A percentile compares a stretch with the other conserved stretches of the same genome.
phyloP scores from a whole-genome alignment of 2,797 vertebrate species.

The Rhinichthys osculus region DNA sequence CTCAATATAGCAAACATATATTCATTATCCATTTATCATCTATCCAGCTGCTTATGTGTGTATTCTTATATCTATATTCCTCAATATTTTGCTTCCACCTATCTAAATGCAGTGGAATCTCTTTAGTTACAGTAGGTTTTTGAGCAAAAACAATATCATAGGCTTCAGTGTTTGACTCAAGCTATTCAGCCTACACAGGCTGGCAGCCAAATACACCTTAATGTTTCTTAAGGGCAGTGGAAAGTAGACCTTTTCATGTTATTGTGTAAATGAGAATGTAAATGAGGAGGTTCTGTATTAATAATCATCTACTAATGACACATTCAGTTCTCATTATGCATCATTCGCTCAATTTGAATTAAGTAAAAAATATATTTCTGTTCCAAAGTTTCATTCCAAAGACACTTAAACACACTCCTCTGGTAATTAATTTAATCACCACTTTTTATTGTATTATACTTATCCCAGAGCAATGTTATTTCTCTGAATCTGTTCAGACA shows the following conservation, averaged over 20 bases:
- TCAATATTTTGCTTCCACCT: no score
- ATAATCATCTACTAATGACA: not conserved
- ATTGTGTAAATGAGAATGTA: slow-evolving; percentile 17
- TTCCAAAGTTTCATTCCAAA: not conserved
- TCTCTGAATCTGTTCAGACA: slow-evolving; percentile 1
- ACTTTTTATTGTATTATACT: not conserved
- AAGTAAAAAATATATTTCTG: slow-evolving; percentile 1
- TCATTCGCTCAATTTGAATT: not conserved
- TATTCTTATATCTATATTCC: not conserved
- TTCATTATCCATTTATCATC: not conserved
- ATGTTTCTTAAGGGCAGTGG: not conserved
- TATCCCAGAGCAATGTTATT: not conserved
- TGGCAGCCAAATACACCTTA: slow-evolving; percentile 5
- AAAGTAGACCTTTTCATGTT: slow-evolving; percentile 5
- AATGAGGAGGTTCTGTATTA: slow-evolving; percentile 10
- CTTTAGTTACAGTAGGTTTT: not conserved
- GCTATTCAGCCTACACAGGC: not conserved
- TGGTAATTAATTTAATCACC: not conserved
- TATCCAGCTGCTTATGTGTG: not conserved
- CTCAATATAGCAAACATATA: not conserved
- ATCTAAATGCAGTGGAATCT: not conserved
- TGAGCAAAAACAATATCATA: not conserved
- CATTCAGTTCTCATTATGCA: not conserved
- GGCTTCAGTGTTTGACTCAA: not conserved
- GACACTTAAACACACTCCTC: not conserved